Percentiles rank a stretch among this genome's conserved stretches.
Conservation (phyloP, 2,113 vertebrate species). For the Eptesicus fuscus region DNA sequence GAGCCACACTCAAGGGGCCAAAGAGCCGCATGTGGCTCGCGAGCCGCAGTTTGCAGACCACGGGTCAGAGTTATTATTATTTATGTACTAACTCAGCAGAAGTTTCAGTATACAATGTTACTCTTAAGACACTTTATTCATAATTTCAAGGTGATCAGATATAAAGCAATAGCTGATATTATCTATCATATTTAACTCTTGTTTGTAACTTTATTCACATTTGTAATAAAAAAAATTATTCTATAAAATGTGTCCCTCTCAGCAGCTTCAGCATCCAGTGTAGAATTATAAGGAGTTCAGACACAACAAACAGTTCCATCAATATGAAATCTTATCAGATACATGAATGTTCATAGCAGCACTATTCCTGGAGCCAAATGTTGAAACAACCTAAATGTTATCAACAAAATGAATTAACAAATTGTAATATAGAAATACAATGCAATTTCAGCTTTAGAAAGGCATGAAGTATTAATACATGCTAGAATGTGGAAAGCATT, state of each 20-base stretch:
- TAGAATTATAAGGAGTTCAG: not conserved
- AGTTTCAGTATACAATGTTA: not conserved
- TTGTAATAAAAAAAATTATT: not conserved
- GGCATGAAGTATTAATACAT: not conserved
- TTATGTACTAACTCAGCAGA: not conserved
- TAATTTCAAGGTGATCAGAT: not conserved
- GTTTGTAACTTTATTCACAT: not conserved
- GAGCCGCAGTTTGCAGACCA: no score
- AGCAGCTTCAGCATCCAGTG: not conserved
- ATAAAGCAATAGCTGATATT: not conserved
- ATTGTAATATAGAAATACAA: not conserved
- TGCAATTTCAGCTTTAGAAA: not conserved
- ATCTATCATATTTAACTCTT: not conserved
- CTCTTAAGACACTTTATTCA: not conserved
- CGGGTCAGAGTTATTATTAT: not conserved
- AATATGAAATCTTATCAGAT: not conserved
- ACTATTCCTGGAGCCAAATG: not conserved
- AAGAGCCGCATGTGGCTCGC: no score
- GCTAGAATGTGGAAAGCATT: not conserved
- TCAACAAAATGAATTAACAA: not conserved
- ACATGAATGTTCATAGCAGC: not conserved
- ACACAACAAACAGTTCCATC: not conserved
- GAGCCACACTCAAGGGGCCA: no score
- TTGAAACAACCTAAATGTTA: not conserved
- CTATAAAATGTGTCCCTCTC: not conserved